Evolutionary conservation across 1,140 invertebrate species (phyloP).

Genomic region (Calosoma granatense): DNA sequence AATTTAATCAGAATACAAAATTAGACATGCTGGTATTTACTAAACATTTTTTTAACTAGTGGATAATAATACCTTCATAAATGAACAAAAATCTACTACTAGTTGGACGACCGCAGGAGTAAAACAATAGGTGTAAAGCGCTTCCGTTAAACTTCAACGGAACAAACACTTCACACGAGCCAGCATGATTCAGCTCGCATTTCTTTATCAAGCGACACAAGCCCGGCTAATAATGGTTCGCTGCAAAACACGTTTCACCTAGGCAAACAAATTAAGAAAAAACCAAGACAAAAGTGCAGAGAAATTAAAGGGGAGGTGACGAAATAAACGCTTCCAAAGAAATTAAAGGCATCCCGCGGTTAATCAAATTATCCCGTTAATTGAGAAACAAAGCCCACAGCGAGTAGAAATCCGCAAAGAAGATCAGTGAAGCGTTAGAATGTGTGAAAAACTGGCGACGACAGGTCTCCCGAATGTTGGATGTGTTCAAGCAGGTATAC

Average conservation of each 20-base stretch:
- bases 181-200: background rate
- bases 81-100: background rate
- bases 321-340: background rate
- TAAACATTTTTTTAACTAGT: background rate
- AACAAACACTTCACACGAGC: background rate
- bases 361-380: background rate
- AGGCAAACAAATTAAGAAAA: background rate
- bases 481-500: background rate
- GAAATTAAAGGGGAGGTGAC: constrained; percentile 1
- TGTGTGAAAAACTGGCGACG: background rate
- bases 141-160: background rate
- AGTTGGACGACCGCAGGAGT: no score
- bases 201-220: background rate
- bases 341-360: background rate
- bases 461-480: background rate
- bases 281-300: background rate
- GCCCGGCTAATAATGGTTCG: background rate
- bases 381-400: background rate
- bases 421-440: constrained; percentile 1
- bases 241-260: background rate
- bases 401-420: background rate
- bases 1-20: background rate
- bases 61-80: background rate
- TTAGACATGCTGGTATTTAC: background rate
- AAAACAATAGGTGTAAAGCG: no score